Conservation (phyloP, 2,113 vertebrate genomes). For the Aegithalos caudatus region DNA sequence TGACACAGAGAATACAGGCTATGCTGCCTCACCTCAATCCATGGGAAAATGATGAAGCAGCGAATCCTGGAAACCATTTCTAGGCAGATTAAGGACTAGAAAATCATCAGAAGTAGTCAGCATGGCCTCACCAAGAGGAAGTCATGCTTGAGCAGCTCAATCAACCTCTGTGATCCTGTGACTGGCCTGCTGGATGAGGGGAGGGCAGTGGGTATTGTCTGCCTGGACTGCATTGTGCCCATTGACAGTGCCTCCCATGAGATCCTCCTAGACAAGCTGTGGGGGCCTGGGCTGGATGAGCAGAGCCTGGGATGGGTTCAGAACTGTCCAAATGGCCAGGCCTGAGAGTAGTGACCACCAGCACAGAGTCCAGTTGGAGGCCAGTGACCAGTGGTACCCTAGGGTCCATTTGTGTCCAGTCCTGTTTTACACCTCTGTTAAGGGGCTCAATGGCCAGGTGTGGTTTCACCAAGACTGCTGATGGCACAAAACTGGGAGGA, state of each 20-base stretch:
- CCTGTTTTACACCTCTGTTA: neutral
- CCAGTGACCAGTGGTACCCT: neutral
- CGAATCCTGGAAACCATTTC: neutral
- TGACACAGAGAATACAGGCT: neutral
- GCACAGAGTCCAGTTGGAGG: neutral
- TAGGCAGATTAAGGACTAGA: neutral
- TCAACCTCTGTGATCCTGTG: neutral
- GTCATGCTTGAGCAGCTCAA: neutral
- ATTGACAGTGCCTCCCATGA: neutral
- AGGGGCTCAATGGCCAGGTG: accelerated
- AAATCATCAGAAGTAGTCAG: neutral
- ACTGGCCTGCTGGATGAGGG: neutral
- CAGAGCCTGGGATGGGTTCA: neutral
- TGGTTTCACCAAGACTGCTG: neutral
- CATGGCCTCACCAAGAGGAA: neutral
- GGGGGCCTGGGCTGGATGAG: neutral
- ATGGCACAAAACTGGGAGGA: neutral
- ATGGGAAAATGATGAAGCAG: neutral
- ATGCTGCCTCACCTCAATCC: neutral
- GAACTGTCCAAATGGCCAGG: neutral
- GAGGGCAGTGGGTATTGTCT: neutral
- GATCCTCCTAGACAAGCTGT: neutral
- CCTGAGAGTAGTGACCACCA: neutral
- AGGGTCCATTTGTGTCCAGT: neutral
- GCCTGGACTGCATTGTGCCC: neutral